These are phyloP conservation scores for Heliconius charithonia DNA, from an alignment of 2,888 invertebrate genomes.

Conservation along the genomic window DNA sequence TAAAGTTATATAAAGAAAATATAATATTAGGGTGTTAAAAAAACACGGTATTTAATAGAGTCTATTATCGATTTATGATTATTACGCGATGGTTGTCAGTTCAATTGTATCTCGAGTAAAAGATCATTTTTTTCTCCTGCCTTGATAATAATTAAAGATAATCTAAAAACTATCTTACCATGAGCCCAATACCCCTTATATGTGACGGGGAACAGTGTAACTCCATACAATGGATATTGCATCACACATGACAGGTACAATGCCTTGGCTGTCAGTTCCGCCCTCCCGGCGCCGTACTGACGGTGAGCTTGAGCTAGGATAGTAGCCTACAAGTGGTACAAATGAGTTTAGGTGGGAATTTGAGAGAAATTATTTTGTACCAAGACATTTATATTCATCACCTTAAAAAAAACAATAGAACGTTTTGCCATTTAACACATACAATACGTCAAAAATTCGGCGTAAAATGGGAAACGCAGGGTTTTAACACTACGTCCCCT, in stretches of 20 bases:
- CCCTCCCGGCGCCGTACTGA: conserved; percentile 95
- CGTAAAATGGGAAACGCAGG: background rate
- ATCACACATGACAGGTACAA: conserved; percentile 97
- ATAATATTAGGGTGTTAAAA: background rate
- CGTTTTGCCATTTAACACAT: too few species aligned
- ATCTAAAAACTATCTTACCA: conserved; percentile 75
- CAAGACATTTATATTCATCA: too few species aligned
- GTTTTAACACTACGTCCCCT: background rate
- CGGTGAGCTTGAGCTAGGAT: conserved; percentile 94
- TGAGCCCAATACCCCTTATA: conserved; percentile 98
- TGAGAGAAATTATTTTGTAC: too few species aligned
- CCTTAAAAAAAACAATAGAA: too few species aligned
- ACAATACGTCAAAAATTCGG: background rate
- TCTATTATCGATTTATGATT: too few species aligned
- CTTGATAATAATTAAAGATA: background rate
- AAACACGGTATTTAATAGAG: too few species aligned
- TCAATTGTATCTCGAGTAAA: too few species aligned
- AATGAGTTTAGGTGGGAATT: too few species aligned
- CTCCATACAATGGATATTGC: conserved; percentile 97
- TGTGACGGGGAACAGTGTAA: conserved; percentile 93
- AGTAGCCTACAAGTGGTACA: conserved; percentile 80
- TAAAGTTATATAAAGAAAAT: too few species aligned
- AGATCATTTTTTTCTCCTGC: background rate
- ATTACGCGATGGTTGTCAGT: too few species aligned
- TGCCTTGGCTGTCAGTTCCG: conserved; percentile 95